A percentile compares a stretch with the other conserved stretches of the same genome.
These are phyloP conservation scores for Otolemur garnettii DNA, from an alignment of 2,113 vertebrate species.

Conservation along the genomic window DNA sequence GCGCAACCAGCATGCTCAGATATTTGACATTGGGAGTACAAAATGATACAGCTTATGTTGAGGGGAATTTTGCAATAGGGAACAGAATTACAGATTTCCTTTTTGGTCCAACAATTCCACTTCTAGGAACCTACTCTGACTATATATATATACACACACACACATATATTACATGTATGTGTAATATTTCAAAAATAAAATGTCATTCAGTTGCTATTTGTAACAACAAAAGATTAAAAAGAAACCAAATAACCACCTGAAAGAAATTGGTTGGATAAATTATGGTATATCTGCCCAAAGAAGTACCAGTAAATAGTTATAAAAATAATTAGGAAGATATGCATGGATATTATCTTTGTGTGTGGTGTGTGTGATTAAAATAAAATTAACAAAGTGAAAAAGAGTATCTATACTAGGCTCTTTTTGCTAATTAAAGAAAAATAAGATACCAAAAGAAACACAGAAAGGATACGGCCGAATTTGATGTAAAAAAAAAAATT, in stretches of 20 bases:
- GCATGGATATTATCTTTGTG: not conserved
- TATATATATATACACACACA: not conserved
- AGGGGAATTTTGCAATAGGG: not conserved
- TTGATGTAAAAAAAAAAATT: not conserved
- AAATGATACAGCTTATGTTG: not conserved
- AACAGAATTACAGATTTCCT: not conserved
- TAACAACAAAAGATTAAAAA: conserved; percentile 14
- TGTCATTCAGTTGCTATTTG: not conserved
- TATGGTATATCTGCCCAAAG: not conserved
- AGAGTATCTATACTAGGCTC: not conserved
- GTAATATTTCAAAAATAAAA: not conserved
- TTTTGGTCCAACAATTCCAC: not conserved
- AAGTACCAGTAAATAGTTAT: not conserved
- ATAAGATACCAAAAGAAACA: not conserved
- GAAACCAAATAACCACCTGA: not conserved
- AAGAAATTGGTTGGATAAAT: not conserved
- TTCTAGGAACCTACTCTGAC: not conserved
- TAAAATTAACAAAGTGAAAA: not conserved
- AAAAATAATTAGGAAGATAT: not conserved
- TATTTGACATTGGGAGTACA: not conserved
- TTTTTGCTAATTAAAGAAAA: conserved; percentile 31
- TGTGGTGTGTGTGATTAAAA: not conserved
- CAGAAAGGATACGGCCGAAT: not conserved
- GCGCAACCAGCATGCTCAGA: not conserved
- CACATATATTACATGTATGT: not conserved